Evolutionary conservation across 1,140 invertebrate genomes (phyloP), one percentile per base, ranked within the genome.

Genomic region (Euwallacea similis): DNA sequence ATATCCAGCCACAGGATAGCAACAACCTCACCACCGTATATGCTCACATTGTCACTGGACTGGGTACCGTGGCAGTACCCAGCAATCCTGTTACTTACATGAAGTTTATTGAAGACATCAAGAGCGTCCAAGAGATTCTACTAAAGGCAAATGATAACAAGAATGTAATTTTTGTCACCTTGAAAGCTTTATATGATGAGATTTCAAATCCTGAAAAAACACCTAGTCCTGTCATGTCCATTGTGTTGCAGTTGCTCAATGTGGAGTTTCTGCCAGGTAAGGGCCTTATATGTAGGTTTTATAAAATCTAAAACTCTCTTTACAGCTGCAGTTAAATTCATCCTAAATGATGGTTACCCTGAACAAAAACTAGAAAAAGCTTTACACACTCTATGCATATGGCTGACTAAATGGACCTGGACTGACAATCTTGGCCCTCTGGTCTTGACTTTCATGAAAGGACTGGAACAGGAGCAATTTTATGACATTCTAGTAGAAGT

Each of bases 191-290:
- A 2, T 85, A 84, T 58, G 77, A 80, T 21, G 73, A 83, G 64
- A 85, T 85, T 41, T 81, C 80, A 7, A 80, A 80, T 69, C 75
- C 74, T 13, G 47, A 43, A 7, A 79, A 80, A 41, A 74, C 82
- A 16, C 83, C 84, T 7, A 85, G 84, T 0, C 84, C 83, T 33
- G 85, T 85, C 0, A 80, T 88, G 67, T 85, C 86, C 15, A 81
- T 86, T 41, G 83, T 88, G 2, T 80, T 88, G 46, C 62, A 64
- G 11, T 11, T 64, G 7, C 46, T 64, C 21, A 16, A 21, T 21
- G 8, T 21, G 11, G 62, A 64, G 15, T 15, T 50, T 15, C 42
- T 64, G 33, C 62, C 62, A 47, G 46, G 59, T 61, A 61, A 11
- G 33, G 33, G n/a, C 13, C 10, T 50, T 11, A 11, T 1, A 10